Evolutionary conservation across 2,888 invertebrate species (phyloP), one percentile per base, ranked within the genome.

Genomic region (Leptinotarsa tumamoca): DNA sequence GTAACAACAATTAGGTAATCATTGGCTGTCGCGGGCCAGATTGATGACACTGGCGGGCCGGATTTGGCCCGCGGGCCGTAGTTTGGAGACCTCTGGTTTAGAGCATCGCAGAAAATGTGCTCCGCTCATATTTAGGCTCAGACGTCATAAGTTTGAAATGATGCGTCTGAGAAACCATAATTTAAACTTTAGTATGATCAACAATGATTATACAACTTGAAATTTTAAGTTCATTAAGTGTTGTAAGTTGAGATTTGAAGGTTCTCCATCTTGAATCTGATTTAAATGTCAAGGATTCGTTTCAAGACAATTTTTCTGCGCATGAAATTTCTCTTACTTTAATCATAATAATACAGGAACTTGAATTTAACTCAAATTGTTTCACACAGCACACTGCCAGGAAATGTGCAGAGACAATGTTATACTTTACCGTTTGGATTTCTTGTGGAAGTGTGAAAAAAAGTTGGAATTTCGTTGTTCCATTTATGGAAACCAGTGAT

Each of bases 101-200:
- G 21, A 21, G 21, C 21, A 21, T 21, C 21, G 21, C 21, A 21
- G 21, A 21, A 21, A 21, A 21, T 21, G 21, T 21, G 21, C 21
- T 0, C 21, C 21, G 21, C 21, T 21, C 21, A 21, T 21, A 21
- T 21, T 21, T 71, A 75, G 15, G 75, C 61, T 61, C 77, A 77
- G 15, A 61, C 75, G 7, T 75, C 77, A 56, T 77, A 77, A 1
- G 75, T 69, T 43, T 43, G 7, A 27, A 54, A 27, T 33, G 69
- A 72, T 14, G 75, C 69, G 17, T 73, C 77, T 17, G 73, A 49
- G 70, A 77, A 77, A 17, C 66, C 75, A 63, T 77, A 17, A 72
- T n/a, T 67, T 77, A 33, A 2, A 72, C 21, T 15, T 10, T 0
- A 50, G 4, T 67, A 52, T 21, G 21, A 21, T 21, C 2, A 21